Evolutionary conservation across 1,140 invertebrate species (phyloP).

Genomic region (Lutraria rhynchaena): DNA sequence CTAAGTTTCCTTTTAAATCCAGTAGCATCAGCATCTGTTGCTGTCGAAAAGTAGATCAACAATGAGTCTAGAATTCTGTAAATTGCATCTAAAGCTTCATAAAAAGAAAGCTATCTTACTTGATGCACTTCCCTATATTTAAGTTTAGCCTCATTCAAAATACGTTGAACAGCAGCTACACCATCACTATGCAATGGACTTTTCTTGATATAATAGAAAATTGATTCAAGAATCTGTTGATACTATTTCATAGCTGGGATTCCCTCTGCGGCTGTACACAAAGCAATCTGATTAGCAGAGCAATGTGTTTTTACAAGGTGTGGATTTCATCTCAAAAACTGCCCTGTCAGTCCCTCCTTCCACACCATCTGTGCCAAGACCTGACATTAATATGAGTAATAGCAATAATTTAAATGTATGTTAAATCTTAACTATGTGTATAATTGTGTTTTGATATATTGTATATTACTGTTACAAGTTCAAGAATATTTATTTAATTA

Average conservation of each 20-base stretch:
- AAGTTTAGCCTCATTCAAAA: conserved; percentile 7
- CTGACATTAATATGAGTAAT: conserved; percentile 15
- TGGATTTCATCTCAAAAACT: conserved; percentile 11
- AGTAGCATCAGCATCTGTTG: conserved; percentile 9
- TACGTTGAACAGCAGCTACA: conserved; percentile 12
- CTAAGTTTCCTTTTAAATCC: conserved; percentile 34
- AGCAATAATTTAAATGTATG: neutral
- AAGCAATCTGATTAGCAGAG: conserved; percentile 8
- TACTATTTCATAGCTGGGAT: conserved; percentile 9
- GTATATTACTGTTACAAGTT: no score
- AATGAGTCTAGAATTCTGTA: conserved; percentile 26
- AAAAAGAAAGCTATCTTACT: conserved; percentile 30
- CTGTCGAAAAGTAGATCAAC: neutral
- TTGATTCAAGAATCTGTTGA: no score
- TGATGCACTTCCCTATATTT: conserved; percentile 41
- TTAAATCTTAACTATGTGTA: no score
- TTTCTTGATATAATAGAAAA: conserved; percentile 37
- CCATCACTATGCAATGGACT: conserved; percentile 14
- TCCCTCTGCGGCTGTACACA: conserved; percentile 15
- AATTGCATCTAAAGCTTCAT: conserved; percentile 12
- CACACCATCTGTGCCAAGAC: conserved; percentile 30
- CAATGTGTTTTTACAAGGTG: conserved; percentile 23
- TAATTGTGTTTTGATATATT: no score
- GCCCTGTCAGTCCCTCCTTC: no score
- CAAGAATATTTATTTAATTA: no score